Percentiles rank a stretch among this genome's conserved stretches.
Conservation (phyloP, 2,113 vertebrate genomes). For the Elachura formosa region DNA sequence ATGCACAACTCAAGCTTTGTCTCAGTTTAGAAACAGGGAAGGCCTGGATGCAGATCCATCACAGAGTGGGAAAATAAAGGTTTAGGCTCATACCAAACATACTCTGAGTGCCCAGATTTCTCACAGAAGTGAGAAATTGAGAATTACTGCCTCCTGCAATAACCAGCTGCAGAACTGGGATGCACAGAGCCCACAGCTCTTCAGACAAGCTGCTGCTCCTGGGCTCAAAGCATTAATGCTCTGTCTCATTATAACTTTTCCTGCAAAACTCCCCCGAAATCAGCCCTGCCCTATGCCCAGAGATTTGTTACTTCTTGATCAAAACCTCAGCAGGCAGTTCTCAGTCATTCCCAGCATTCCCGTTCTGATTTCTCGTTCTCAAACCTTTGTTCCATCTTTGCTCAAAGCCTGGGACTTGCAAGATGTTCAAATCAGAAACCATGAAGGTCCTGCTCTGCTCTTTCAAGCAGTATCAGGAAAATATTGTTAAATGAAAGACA, state of each 20-base stretch:
- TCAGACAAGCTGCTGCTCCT: not conserved
- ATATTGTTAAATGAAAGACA: not conserved
- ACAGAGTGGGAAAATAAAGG: not conserved
- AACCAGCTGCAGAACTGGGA: not conserved
- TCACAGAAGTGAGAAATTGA: not conserved
- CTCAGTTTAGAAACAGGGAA: not conserved
- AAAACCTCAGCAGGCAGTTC: not conserved
- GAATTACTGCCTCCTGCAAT: not conserved
- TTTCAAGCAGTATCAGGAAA: not conserved
- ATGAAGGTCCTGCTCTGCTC: not conserved
- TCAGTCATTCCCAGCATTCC: not conserved
- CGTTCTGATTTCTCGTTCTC: not conserved
- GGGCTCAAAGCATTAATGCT: not conserved
- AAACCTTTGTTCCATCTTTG: not conserved
- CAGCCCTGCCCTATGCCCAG: not conserved
- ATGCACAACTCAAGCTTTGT: rapidly evolving
- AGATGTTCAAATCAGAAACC: not conserved
- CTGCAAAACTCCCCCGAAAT: not conserved
- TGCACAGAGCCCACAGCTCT: not conserved
- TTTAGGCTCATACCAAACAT: not conserved
- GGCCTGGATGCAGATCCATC: not conserved
- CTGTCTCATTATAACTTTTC: not conserved
- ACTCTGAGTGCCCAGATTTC: not conserved
- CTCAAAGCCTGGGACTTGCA: not conserved
- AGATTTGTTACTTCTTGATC: not conserved